Evolutionary conservation across 2,888 invertebrate genomes (phyloP).

Genomic region (Acanthoscelides obtectus): DNA sequence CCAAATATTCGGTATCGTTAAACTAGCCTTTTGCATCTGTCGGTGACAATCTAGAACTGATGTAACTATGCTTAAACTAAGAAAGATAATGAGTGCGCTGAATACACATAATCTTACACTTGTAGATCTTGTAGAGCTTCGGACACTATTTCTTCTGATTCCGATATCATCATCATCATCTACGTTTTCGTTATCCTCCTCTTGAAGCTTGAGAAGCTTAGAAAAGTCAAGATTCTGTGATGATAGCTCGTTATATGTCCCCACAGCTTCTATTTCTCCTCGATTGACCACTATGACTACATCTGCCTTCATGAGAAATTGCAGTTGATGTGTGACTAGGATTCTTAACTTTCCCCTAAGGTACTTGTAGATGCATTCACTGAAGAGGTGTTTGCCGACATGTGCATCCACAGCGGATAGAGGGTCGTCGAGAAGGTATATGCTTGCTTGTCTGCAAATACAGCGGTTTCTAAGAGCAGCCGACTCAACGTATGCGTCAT

Average conservation of each 20-base stretch:
- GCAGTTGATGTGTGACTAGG: conserved; percentile 68
- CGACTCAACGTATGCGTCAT: no score
- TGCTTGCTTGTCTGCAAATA: conserved; percentile 59
- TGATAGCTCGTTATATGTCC: conserved; percentile 55
- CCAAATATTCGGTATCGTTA: no score
- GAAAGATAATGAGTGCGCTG: no score
- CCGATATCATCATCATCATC: background rate
- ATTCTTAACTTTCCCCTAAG: conserved; percentile 58
- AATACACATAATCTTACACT: no score
- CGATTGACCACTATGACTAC: conserved; percentile 53
- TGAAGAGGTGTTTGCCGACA: conserved; percentile 70
- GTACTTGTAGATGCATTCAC: conserved; percentile 61
- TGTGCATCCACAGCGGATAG: conserved; percentile 75
- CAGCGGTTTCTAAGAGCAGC: no score
- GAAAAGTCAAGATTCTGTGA: conserved; percentile 41
- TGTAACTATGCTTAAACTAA: no score
- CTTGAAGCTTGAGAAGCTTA: background rate
- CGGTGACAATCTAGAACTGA: no score
- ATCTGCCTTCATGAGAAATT: conserved; percentile 56
- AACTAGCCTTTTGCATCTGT: no score
- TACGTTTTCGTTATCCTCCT: background rate
- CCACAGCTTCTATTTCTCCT: conserved; percentile 58
- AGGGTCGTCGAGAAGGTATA: conserved; percentile 77
- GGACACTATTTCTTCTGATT: background rate
- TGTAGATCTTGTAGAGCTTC: background rate